Conservation (phyloP, 1,140 invertebrate species). For the Drosophila gunungcola region DNA sequence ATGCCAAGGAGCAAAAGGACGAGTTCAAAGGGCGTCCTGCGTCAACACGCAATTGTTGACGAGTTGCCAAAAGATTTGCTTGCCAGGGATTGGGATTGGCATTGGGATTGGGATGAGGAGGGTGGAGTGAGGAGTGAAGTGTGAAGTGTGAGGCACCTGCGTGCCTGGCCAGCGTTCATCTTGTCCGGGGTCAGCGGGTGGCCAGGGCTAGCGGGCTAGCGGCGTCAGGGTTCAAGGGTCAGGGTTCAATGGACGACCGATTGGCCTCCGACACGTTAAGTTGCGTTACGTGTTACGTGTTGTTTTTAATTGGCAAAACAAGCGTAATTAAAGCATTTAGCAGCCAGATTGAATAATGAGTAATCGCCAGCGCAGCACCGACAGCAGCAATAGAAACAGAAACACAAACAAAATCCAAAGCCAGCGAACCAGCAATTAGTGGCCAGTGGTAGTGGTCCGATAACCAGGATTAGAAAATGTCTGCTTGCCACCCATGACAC, state of each 20-base stretch:
- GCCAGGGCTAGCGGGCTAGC: background rate
- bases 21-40: conserved; percentile 17
- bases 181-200: conserved; percentile 18
- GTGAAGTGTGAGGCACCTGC: conserved; percentile 43
- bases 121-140: no score
- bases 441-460: conserved; percentile 26
- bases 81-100: background rate
- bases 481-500: background rate
- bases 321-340: conserved; percentile 78
- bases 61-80: conserved; percentile 57
- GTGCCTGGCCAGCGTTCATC: conserved; percentile 61
- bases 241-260: conserved; percentile 60
- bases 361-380: conserved; percentile 38
- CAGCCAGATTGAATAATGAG: conserved; percentile 75
- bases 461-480: conserved; percentile 5
- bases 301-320: conserved; percentile 72
- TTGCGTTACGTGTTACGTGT: conserved; percentile 43
- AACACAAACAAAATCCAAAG: background rate
- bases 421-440: conserved; percentile 45
- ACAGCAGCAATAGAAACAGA: background rate
- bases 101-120: no score
- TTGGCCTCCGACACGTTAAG: conserved; percentile 25
- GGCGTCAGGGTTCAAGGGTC: conserved; percentile 47
- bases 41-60: conserved; percentile 61
- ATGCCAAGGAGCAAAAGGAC: conserved; percentile 12